Evolutionary conservation across 2,888 invertebrate species (phyloP).

Genomic region (Tenthredo mesomela): DNA sequence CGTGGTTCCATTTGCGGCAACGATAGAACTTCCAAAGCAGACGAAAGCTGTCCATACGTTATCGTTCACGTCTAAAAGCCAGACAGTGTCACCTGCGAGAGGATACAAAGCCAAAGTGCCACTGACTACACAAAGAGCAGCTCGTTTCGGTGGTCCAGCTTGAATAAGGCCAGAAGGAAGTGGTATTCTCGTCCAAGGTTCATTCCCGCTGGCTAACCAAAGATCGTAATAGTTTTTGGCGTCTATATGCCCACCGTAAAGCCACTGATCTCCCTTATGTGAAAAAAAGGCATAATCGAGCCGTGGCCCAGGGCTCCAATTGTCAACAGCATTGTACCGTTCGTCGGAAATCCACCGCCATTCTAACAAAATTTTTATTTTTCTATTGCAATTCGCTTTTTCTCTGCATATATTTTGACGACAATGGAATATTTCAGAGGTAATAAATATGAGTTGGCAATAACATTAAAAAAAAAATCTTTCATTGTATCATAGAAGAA

Average conservation of each 20-base stretch:
- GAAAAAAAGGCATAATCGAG: conserved; percentile 50
- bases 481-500: not conserved
- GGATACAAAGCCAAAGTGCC: conserved; percentile 49
- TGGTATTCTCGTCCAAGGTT: conserved; percentile 47
- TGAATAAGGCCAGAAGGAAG: conserved; percentile 47
- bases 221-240: conserved; percentile 52
- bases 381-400: not conserved
- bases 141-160: conserved; percentile 46
- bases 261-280: conserved; percentile 49
- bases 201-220: conserved; percentile 39
- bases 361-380: conserved; percentile 26
- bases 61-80: conserved; percentile 59
- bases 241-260: conserved; percentile 47
- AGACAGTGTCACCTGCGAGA: conserved; percentile 57
- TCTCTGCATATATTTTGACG: not conserved
- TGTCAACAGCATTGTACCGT: conserved; percentile 34
- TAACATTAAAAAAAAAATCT: not conserved
- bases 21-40: conserved; percentile 58
- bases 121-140: conserved; percentile 37
- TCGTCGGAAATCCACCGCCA: conserved; percentile 53
- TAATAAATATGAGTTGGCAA: not conserved
- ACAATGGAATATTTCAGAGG: not conserved
- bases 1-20: conserved; percentile 29
- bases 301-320: conserved; percentile 41
- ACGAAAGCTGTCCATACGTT: conserved; percentile 67